phyloP scores from a whole-genome alignment of 2,888 invertebrate genomes.

The Nematopogon swammerdamellus region DNA sequence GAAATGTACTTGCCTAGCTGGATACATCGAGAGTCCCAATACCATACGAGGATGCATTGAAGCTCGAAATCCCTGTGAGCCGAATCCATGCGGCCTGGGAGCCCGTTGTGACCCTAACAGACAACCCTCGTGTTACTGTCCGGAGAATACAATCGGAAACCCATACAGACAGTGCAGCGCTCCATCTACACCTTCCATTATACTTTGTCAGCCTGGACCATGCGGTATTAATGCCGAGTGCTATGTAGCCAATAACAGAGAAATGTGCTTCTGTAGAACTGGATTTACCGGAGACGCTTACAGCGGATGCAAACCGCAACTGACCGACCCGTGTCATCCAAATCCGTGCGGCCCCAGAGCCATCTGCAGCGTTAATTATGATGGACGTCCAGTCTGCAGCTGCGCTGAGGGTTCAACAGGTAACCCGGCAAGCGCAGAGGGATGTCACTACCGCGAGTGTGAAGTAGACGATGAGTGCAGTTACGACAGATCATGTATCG shows the following conservation, averaged over 20 bases:
- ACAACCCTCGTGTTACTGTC: conserved; percentile 81
- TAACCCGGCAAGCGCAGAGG: conserved; percentile 67
- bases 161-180: conserved; percentile 73
- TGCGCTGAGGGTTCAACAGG: conserved; percentile 75
- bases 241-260: conserved; percentile 76
- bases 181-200: conserved; percentile 50
- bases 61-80: conserved; percentile 76
- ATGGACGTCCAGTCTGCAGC: conserved; percentile 68
- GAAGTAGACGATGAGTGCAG: conserved; percentile 77
- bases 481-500: conserved; percentile 70
- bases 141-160: conserved; percentile 78
- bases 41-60: conserved; percentile 83
- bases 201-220: conserved; percentile 76
- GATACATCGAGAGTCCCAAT: conserved; percentile 82
- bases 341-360: conserved; percentile 81
- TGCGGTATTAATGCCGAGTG: conserved; percentile 83
- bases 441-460: conserved; percentile 79
- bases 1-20: conserved; percentile 82
- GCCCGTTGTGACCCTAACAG: conserved; percentile 78
- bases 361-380: conserved; percentile 63
- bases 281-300: conserved; percentile 80
- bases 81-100: conserved; percentile 75
- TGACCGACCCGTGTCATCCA: conserved; percentile 68
- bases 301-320: conserved; percentile 67
- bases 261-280: conserved; percentile 77